These are phyloP conservation scores for Verasper variegatus DNA, from an alignment of 2,113 vertebrate species.

Conservation along the genomic window DNA sequence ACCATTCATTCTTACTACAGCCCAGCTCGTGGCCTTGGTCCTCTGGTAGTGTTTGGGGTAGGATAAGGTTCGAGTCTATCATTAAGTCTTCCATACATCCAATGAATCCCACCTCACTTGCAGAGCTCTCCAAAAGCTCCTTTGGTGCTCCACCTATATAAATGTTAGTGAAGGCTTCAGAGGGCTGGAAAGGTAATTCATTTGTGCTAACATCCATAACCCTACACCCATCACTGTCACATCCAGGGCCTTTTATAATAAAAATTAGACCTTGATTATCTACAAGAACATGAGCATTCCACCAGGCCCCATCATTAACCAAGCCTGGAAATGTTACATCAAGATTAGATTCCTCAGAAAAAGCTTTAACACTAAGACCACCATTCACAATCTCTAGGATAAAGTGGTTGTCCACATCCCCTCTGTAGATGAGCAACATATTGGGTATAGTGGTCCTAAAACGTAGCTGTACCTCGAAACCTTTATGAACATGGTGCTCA, in stretches of 20 bases:
- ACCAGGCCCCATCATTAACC: slow-evolving; percentile 89
- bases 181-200: slow-evolving; percentile 43
- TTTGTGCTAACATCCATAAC: slow-evolving; percentile 43
- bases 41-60: slow-evolving; percentile 76
- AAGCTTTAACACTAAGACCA: slow-evolving; percentile 74
- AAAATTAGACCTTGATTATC: slow-evolving; percentile 76
- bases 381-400: slow-evolving; percentile 84
- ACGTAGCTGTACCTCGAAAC: slow-evolving; percentile 76
- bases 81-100: slow-evolving; percentile 91
- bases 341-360: slow-evolving; percentile 64
- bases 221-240: slow-evolving; percentile 78
- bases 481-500: slow-evolving; percentile 24
- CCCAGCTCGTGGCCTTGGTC: slow-evolving; percentile 65
- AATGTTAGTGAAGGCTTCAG: slow-evolving; percentile 52
- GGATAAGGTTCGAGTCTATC: slow-evolving; percentile 80
- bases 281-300: slow-evolving; percentile 74
- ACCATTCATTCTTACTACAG: slow-evolving; percentile 88
- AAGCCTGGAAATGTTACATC: slow-evolving; percentile 56
- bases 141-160: slow-evolving; percentile 82
- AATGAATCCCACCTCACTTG: slow-evolving; percentile 78
- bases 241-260: slow-evolving; percentile 78
- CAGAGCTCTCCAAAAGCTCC: slow-evolving; percentile 63
- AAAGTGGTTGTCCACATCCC: slow-evolving; percentile 74
- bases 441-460: slow-evolving; percentile 89
- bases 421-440: slow-evolving; percentile 84